Evolutionary conservation across 2,113 vertebrate genomes (phyloP).

Genomic region (Tetrax tetrax): DNA sequence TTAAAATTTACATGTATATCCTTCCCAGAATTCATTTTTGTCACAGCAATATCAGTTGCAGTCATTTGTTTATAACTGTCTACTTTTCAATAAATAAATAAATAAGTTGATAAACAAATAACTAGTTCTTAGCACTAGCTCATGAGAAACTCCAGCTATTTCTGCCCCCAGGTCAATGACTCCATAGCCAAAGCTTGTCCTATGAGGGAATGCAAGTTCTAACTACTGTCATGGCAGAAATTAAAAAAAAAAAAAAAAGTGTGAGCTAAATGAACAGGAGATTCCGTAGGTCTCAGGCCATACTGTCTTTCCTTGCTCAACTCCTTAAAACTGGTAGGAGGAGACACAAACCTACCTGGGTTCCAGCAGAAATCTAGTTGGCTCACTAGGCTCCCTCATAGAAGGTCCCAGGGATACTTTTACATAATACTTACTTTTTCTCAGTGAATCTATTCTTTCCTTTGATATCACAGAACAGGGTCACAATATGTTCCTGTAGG

Average conservation of each 20-base stretch:
- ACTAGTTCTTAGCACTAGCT: not conserved
- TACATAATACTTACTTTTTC: not conserved
- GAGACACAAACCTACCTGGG: not conserved
- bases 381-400: not conserved
- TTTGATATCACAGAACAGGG: not conserved
- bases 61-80: not conserved
- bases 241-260: too few relatives aligned
- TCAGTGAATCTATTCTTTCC: not conserved
- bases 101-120: not conserved
- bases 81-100: not conserved
- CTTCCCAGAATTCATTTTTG: not conserved
- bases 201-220: not conserved
- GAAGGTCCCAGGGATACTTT: rapidly evolving
- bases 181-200: rapidly evolving
- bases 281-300: not conserved
- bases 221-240: not conserved
- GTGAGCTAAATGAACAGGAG: not conserved
- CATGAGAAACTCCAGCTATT: not conserved
- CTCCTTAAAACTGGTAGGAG: not conserved
- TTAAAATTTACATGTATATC: not conserved
- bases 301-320: not conserved
- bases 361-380: not conserved
- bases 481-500: not conserved
- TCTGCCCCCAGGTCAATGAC: not conserved
- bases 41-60: not conserved